Percentiles rank a stretch among this genome's conserved stretches.
Evolutionary conservation across 2,797 vertebrate genomes (phyloP).

Genomic region (Bovichtus variegatus): DNA sequence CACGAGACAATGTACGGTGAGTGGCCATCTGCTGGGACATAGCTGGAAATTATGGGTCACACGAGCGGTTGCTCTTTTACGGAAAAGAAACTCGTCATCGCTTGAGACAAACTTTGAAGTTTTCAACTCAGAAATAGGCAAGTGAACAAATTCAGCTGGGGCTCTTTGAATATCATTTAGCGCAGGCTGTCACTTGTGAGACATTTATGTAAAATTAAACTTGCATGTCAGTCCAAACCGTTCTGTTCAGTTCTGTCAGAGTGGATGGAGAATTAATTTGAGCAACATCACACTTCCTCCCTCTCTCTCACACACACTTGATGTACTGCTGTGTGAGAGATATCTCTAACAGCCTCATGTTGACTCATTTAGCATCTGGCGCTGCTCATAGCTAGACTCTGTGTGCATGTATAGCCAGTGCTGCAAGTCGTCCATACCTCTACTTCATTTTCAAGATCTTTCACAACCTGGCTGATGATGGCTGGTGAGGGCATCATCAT

Average conservation of each 20-base stretch:
- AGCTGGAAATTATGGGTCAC: slow-evolving; percentile 44
- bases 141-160: slow-evolving; percentile 18
- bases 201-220: slow-evolving; percentile 50
- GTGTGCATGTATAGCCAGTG: slow-evolving; percentile 23
- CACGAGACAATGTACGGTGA: slow-evolving; percentile 56
- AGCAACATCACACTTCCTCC: slow-evolving; percentile 24
- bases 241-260: slow-evolving; percentile 31
- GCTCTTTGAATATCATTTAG: slow-evolving; percentile 50
- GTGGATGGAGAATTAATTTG: slow-evolving; percentile 46
- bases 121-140: slow-evolving; percentile 35
- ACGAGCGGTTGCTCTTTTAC: slow-evolving; percentile 18
- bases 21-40: slow-evolving; percentile 62
- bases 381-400: slow-evolving; percentile 48
- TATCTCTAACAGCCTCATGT: slow-evolving; percentile 72
- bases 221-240: slow-evolving; percentile 46
- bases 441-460: slow-evolving; percentile 66
- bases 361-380: slow-evolving; percentile 82
- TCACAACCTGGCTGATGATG: slow-evolving; percentile 58
- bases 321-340: slow-evolving; percentile 60
- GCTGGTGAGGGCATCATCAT: slow-evolving; percentile 52
- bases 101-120: slow-evolving; percentile 46
- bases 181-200: slow-evolving; percentile 32
- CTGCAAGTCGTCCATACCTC: slow-evolving; percentile 48
- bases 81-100: slow-evolving; percentile 24
- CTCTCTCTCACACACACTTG: slow-evolving; percentile 3